Evolutionary conservation across 2,797 vertebrate species (phyloP).

Genomic region (Manis crassicaudata): DNA sequence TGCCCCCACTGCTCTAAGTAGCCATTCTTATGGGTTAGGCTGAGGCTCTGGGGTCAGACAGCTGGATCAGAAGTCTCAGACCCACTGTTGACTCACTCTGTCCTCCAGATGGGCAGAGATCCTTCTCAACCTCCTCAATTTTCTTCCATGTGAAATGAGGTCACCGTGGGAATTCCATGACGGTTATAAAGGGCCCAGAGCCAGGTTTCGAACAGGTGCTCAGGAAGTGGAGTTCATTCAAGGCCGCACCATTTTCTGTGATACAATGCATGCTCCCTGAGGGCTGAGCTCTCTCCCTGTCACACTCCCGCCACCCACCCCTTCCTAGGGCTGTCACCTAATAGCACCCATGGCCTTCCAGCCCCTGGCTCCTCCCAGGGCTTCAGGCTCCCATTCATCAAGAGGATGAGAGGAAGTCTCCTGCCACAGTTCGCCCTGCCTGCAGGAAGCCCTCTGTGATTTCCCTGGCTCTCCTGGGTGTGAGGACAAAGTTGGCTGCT

Average conservation of each 20-base stretch:
- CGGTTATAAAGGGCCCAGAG: neutral
- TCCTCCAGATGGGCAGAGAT: fast-evolving
- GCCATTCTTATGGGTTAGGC: neutral
- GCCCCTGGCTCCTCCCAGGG: neutral
- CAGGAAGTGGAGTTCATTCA: neutral
- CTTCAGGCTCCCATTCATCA: neutral
- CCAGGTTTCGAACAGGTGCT: neutral
- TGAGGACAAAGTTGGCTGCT: neutral
- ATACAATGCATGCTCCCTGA: neutral
- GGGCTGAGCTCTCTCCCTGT: neutral
- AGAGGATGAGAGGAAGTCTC: neutral
- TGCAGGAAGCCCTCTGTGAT: neutral
- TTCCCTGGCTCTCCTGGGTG: neutral
- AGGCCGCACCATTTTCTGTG: neutral
- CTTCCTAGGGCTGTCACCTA: neutral
- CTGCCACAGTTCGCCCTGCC: neutral
- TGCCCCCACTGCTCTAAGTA: neutral
- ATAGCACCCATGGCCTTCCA: neutral
- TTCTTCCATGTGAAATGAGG: neutral
- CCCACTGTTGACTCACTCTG: neutral
- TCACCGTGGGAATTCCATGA: neutral
- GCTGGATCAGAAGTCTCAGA: neutral
- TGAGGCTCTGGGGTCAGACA: neutral
- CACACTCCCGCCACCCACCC: neutral
- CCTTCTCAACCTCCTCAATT: neutral